Evolutionary conservation across 1,140 invertebrate species (phyloP).

Genomic region (Neomicropteryx cornuta): DNA sequence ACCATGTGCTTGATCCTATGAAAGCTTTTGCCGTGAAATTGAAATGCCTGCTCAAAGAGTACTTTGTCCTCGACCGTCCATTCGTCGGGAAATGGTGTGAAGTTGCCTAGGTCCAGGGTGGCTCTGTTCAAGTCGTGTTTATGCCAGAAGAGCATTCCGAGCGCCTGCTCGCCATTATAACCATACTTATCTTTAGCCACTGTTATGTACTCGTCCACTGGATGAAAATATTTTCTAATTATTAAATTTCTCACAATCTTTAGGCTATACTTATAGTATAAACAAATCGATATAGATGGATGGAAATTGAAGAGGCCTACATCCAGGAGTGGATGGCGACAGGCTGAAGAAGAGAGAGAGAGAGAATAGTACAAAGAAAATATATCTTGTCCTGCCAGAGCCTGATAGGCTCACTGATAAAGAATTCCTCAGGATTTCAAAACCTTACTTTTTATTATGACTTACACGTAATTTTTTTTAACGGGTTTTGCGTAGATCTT

Average conservation of each 20-base stretch:
- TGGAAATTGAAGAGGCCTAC: constrained; percentile 7
- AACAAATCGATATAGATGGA: neutral
- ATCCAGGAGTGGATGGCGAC: too few species aligned
- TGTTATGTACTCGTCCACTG: constrained; percentile 90
- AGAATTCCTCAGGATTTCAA: too few species aligned
- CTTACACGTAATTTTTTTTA: too few species aligned
- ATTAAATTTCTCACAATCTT: constrained; percentile 2
- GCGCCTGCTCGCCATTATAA: constrained; percentile 93
- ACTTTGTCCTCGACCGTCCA: constrained; percentile 98
- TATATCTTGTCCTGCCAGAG: too few species aligned
- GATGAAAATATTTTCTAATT: constrained; percentile 24
- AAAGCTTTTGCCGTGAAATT: constrained; percentile 97
- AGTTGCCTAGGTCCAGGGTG: constrained; percentile 87
- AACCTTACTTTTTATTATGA: too few species aligned
- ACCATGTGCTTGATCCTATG: constrained; percentile 96
- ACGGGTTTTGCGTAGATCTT: too few species aligned
- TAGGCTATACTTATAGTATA: too few species aligned
- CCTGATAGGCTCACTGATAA: too few species aligned
- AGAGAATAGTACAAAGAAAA: neutral
- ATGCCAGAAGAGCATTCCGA: constrained; percentile 98
- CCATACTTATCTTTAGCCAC: constrained; percentile 97
- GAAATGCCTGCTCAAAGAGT: constrained; percentile 94
- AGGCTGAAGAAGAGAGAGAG: too few species aligned
- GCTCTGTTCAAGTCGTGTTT: constrained; percentile 92
- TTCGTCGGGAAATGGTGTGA: constrained; percentile 95